Percentiles rank a stretch among this genome's conserved stretches.
Evolutionary conservation across 2,113 vertebrate genomes (phyloP).

Genomic region (Pyrgilauda ruficollis): DNA sequence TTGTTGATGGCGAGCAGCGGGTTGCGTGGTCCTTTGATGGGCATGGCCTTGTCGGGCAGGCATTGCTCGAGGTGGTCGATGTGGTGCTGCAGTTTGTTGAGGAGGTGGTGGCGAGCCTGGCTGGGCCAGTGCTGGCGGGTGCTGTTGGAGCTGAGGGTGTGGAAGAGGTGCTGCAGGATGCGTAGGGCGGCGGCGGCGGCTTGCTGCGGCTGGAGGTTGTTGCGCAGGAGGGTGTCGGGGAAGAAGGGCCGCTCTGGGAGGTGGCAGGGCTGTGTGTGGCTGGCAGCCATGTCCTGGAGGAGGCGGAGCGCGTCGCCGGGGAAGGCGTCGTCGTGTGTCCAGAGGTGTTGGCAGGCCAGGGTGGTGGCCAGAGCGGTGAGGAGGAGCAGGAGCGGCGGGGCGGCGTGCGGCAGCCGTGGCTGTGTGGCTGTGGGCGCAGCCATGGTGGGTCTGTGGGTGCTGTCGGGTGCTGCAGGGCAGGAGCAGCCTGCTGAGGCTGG

Average conservation of each 20-base stretch:
- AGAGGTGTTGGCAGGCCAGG: too few relatives aligned
- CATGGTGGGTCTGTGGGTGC: too few relatives aligned
- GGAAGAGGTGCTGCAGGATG: not conserved
- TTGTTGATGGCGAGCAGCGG: not conserved
- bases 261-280: too few relatives aligned
- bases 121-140: not conserved
- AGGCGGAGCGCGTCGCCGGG: too few relatives aligned
- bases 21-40: not conserved
- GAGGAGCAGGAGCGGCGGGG: too few relatives aligned
- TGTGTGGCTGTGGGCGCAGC: too few relatives aligned
- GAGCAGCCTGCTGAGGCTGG: not conserved
- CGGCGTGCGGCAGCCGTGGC: too few relatives aligned
- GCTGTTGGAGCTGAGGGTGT: not conserved
- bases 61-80: not conserved
- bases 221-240: not conserved
- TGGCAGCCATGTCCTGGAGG: too few relatives aligned
- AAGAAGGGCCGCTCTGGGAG: not conserved
- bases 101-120: not conserved
- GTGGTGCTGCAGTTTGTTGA: not conserved
- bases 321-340: too few relatives aligned
- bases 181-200: not conserved
- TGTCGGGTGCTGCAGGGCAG: not conserved
- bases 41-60: accelerated
- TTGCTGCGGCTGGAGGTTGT: too few relatives aligned
- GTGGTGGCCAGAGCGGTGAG: too few relatives aligned